Evolutionary conservation across 2,888 invertebrate genomes (phyloP).

Genomic region (Dryobota labecula): DNA sequence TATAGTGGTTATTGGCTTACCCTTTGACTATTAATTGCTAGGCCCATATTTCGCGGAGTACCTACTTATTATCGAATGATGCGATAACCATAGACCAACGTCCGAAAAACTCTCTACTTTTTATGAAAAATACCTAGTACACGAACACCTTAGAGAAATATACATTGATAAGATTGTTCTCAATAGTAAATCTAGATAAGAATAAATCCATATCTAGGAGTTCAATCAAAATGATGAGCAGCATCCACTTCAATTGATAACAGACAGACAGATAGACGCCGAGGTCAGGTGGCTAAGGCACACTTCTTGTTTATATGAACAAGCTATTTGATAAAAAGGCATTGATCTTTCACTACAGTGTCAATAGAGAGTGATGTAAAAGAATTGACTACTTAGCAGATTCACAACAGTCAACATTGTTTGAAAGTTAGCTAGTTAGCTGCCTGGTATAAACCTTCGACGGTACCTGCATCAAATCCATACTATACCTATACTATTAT

Average conservation of each 20-base stretch:
- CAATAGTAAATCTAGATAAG: slow-evolving; percentile 30
- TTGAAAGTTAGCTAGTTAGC: neutral
- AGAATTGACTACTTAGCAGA: neutral
- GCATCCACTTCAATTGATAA: slow-evolving; percentile 39
- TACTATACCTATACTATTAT: too few relatives aligned
- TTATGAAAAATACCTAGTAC: neutral
- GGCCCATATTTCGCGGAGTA: neutral
- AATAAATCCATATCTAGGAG: slow-evolving; percentile 39
- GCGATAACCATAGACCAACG: too few relatives aligned
- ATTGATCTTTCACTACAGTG: too few relatives aligned
- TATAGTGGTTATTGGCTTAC: neutral
- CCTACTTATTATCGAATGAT: too few relatives aligned
- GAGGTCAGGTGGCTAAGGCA: slow-evolving; percentile 11
- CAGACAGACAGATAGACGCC: slow-evolving; percentile 14
- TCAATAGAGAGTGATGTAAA: neutral
- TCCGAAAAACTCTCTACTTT: too few relatives aligned
- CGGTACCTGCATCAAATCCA: too few relatives aligned
- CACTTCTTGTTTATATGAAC: neutral
- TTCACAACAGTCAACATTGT: neutral
- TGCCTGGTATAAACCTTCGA: too few relatives aligned
- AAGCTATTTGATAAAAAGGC: neutral
- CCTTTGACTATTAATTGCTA: neutral
- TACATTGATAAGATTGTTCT: slow-evolving; percentile 19
- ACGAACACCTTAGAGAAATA: too few relatives aligned
- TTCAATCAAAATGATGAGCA: slow-evolving; percentile 24